These are phyloP conservation scores for Drosophila anceps DNA, from an alignment of 2,888 invertebrate genomes.

Conservation along the genomic window DNA sequence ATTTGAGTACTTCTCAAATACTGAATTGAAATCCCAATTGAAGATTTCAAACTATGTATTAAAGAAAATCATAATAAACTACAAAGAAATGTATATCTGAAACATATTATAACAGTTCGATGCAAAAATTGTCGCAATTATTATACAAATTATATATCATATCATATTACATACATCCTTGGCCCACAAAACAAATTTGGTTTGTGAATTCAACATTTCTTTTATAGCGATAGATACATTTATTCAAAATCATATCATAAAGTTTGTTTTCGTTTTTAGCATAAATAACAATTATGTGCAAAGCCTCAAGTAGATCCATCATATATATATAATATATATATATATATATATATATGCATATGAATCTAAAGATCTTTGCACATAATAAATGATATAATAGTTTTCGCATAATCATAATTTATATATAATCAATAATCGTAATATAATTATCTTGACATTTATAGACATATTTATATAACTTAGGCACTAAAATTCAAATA, in stretches of 20 bases:
- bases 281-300: slow-evolving; percentile 70
- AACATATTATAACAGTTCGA: too few species aligned
- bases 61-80: too few species aligned
- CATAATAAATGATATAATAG: slow-evolving; percentile 51
- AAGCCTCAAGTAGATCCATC: slow-evolving; percentile 18
- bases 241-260: slow-evolving; percentile 77
- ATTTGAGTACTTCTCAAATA: too few species aligned
- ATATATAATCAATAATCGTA: slow-evolving; percentile 59
- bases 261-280: slow-evolving; percentile 36
- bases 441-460: slow-evolving; percentile 69
- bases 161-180: neutral
- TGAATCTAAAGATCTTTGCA: slow-evolving; percentile 21
- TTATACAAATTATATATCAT: too few species aligned
- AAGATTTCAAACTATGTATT: too few species aligned
- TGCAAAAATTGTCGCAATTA: too few species aligned
- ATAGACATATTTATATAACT: slow-evolving; percentile 35
- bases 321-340: neutral
- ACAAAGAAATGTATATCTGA: too few species aligned
- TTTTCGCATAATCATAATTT: slow-evolving; percentile 45
- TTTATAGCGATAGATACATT: slow-evolving; percentile 76
- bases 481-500: slow-evolving; percentile 54
- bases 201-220: slow-evolving; percentile 9
- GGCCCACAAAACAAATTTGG: too few species aligned
- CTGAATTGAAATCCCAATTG: too few species aligned
- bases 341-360: neutral